Percentiles rank a stretch among this genome's conserved stretches.
Conservation (phyloP, 2,797 vertebrate species). For the Macropodus opercularis region DNA sequence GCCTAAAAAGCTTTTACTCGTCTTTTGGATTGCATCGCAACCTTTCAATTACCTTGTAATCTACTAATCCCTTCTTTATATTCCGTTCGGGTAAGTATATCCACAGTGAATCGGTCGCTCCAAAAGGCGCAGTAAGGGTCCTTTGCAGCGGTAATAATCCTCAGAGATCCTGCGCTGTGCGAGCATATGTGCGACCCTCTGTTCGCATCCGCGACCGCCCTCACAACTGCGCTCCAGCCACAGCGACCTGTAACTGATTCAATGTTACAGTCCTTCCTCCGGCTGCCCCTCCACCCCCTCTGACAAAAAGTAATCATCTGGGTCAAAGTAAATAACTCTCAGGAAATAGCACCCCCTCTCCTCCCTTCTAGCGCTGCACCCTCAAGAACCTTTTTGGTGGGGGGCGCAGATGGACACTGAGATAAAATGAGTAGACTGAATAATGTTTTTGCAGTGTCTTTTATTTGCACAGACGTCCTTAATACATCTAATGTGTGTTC, state of each 20-base stretch:
- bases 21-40: constrained; percentile 36
- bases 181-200: constrained; percentile 72
- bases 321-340: constrained; percentile 95
- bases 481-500: background rate
- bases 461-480: background rate
- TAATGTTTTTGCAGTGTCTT: background rate
- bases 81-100: constrained; percentile 69
- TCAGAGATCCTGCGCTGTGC: constrained; percentile 73
- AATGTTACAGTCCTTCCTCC: constrained; percentile 91
- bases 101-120: constrained; percentile 66
- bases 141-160: constrained; percentile 74
- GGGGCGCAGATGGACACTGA: constrained; percentile 1
- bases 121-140: constrained; percentile 61
- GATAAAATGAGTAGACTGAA: background rate
- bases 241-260: constrained; percentile 94
- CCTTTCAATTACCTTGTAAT: constrained; percentile 79
- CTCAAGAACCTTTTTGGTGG: constrained; percentile 79
- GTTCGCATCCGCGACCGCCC: constrained; percentile 81
- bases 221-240: constrained; percentile 84
- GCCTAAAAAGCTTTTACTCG: constrained; percentile 15
- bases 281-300: constrained; percentile 18
- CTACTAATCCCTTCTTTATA: constrained; percentile 73
- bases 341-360: constrained; percentile 86
- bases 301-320: constrained; percentile 90
- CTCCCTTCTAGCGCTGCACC: constrained; percentile 47